Evolutionary conservation across 2,888 invertebrate species (phyloP), one percentile per base, ranked within the genome.

Genomic region (Drosophila subquinaria): DNA sequence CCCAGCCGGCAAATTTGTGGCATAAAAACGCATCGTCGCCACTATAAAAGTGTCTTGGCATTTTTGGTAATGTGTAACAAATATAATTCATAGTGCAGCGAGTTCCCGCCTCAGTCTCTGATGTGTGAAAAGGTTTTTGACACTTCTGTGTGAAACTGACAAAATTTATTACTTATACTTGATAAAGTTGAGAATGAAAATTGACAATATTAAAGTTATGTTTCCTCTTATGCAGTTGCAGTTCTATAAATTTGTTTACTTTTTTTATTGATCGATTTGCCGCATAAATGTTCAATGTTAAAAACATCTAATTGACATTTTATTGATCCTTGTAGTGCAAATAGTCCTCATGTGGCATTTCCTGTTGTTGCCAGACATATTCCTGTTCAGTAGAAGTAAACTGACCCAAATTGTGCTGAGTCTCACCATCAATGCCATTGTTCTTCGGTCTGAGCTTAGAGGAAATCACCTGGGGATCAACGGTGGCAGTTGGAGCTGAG

Each of bases 11-110:
- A 86, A 82, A 82, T 82, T 74, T 70, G 63, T 64, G 48, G 56
- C 75, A 83, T 86, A 72, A 82, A 86, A 86, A 66, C 70, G 82
- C 80, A 80, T 67, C 74, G 83, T 79, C 75, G 75, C 79, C 75
- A 63, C 56, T 57, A 81, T 79, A 81, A 79, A 79, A 75, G 57
- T 79, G 50, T 60, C 72, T 79, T 68, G 35, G 23, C 60, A 45
- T 67, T 77, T 81, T 69, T n/a, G 73, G 61, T 47, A 78, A 79
- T 81, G 79, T 69, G 63, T 72, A 75, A 69, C 70, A 69, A 81
- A 86, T 81, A 77, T 75, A 75, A 86, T 77, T 83, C 71, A 72
- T 77, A 66, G 57, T 77, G 57, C 57, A 64, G 35, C 43, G 43
- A 51, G 47, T 51, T 10, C 48, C 30, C 45, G 11, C 11, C 17